Percentiles rank a stretch among this genome's conserved stretches.
phyloP scores from a whole-genome alignment of 2,888 invertebrate genomes.

The Lamellibrachia columna region DNA sequence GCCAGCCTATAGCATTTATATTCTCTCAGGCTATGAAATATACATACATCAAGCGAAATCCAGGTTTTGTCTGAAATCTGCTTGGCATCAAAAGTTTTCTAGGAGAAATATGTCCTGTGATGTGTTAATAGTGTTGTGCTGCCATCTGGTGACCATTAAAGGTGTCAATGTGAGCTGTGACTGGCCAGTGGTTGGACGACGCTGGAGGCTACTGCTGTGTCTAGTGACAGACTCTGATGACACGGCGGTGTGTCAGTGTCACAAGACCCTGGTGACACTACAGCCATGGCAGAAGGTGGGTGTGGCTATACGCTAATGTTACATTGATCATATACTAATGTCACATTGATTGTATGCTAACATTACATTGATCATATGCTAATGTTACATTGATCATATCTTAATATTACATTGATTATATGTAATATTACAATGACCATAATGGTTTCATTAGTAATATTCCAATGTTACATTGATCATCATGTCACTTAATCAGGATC shows the following conservation, averaged over 20 bases:
- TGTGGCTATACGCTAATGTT: not conserved
- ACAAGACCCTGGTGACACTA: conserved; percentile 10
- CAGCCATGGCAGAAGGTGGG: not conserved
- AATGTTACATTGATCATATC: not conserved
- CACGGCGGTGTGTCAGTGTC: not conserved
- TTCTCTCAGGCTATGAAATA: too few species aligned
- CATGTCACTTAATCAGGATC: too few species aligned
- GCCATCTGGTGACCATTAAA: not conserved
- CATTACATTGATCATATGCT: not conserved
- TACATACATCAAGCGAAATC: too few species aligned
- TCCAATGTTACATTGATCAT: too few species aligned
- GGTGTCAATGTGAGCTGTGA: not conserved
- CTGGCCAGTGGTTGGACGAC: not conserved
- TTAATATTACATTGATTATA: not conserved
- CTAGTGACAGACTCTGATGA: not conserved
- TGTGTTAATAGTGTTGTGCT: not conserved
- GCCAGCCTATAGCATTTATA: too few species aligned
- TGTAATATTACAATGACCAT: too few species aligned
- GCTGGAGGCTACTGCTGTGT: not conserved
- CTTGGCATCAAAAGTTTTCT: too few species aligned
- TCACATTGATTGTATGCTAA: not conserved
- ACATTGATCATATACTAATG: not conserved
- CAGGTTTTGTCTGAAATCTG: too few species aligned
- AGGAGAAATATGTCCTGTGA: not conserved
- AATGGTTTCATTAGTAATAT: too few species aligned